Base-by-base conservation (phyloP, 2,113 vertebrate species). In the Carollia perspicillata region DNA sequence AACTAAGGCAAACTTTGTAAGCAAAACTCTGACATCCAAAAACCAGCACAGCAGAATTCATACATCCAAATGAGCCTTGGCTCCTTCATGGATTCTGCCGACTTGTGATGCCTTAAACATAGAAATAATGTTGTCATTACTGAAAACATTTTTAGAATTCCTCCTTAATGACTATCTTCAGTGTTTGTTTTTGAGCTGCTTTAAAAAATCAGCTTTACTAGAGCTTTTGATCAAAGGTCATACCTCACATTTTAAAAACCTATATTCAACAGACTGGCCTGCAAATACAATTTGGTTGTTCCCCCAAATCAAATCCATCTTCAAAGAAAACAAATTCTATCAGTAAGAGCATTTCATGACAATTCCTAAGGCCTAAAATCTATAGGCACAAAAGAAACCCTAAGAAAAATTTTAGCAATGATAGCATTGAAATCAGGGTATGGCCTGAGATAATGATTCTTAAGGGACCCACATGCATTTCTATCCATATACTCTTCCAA, bases 1-100 rank as follows among this genome's bases (percentile, higher is more conserved):
- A 91, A 79, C 3, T 84, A 83, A 77, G 75, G n/a, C 68, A 60
- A 92, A 93, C n/a, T 86, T 49, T 96, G 17, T 87, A 92, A 89
- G 8, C 4, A 92, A 40, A 87, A 96, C 40, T 49, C 20, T 80
- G 49, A 90, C 26, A 91, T 71, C 9, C 44, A 80, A 89, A 96
- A 83, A 28, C 6, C 8, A 93, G 26, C 58, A 84, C 5, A 71
- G 69, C 23, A 84, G 51, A 94, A 90, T 96, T 89, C 30, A 71
- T 13, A 63, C 9, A 42, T 40, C 69, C 68, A 93, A 95, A 95
- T 78, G 63, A 95, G 81, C 23, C 47, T 68, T 26, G 83, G 74
- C 33, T 87, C 37, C 28, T 33, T 95, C 81, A 84, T 5, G 85
- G 78, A 94, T 58, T 94, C 75, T 84, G 49, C 95, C 63, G 80